Conservation (phyloP, 1,140 invertebrate genomes). For the Plectrocnemia conspersa region DNA sequence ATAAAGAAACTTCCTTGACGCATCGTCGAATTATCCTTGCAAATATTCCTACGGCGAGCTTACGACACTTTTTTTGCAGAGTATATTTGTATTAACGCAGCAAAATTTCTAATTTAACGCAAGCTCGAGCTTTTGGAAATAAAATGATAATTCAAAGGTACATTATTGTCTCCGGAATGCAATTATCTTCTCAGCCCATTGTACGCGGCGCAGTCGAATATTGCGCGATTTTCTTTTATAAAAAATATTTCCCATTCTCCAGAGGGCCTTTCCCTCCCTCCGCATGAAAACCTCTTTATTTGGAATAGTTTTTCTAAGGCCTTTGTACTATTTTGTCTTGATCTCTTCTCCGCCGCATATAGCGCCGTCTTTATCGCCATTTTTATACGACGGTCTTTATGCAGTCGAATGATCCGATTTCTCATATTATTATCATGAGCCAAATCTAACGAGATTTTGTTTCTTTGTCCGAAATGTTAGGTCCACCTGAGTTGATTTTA, state of each 20-base stretch:
- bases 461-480: no score
- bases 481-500: no score
- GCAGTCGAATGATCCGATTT: conserved; percentile 2
- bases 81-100: no score
- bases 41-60: no score
- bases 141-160: no score
- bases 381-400: conserved; percentile 5
- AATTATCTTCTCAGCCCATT: conserved; percentile 23
- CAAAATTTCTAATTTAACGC: no score
- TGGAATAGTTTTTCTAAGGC: conserved; percentile 29
- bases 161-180: no score
- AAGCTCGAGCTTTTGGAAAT: not conserved
- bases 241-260: conserved; percentile 24
- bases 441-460: no score
- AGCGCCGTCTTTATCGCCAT: conserved; percentile 11
- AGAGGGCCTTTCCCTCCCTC: conserved; percentile 26
- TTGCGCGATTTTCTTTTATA: conserved; percentile 26
- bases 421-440: conserved; percentile 2
- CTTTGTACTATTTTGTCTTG: conserved; percentile 24
- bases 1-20: no score
- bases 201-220: conserved; percentile 17
- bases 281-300: conserved; percentile 30
- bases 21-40: no score
- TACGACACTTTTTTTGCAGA: no score
- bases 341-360: conserved; percentile 2